Conservation (phyloP, 1,140 invertebrate species). For the Drosophila sechellia region DNA sequence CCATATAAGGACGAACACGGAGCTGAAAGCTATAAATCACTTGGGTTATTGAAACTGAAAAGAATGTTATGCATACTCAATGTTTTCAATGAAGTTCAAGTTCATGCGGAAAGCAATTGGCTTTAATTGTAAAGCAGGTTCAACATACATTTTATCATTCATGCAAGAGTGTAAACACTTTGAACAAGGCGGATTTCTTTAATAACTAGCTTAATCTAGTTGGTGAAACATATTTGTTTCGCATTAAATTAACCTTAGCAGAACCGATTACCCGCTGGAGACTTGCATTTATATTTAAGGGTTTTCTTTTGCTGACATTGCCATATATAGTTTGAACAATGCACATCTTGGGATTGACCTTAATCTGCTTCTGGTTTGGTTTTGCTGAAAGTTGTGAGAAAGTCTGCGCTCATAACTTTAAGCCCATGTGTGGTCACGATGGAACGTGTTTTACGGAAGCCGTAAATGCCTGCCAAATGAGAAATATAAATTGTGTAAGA, state of each 20-base stretch:
- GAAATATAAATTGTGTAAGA: background rate
- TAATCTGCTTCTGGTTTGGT: background rate
- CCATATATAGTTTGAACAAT: background rate
- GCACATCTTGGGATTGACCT: background rate
- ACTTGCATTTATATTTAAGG: background rate
- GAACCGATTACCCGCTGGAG: background rate
- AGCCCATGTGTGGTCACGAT: slow-evolving; percentile 5
- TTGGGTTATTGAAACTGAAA: too few species aligned
- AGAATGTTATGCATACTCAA: too few species aligned
- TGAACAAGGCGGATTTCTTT: too few species aligned
- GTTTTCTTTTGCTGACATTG: background rate
- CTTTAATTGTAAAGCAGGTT: too few species aligned
- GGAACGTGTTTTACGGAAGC: background rate
- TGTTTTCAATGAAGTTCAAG: too few species aligned
- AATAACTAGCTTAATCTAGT: background rate
- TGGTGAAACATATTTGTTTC: background rate
- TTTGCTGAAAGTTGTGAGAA: background rate
- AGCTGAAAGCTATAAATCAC: too few species aligned
- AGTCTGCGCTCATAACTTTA: background rate
- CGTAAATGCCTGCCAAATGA: background rate
- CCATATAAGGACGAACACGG: too few species aligned
- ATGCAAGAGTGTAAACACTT: too few species aligned
- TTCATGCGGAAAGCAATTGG: too few species aligned
- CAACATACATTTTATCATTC: too few species aligned
- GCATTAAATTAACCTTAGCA: background rate